Base-by-base conservation (phyloP, 2,888 invertebrate genomes). In the Hyles lineata region DNA sequence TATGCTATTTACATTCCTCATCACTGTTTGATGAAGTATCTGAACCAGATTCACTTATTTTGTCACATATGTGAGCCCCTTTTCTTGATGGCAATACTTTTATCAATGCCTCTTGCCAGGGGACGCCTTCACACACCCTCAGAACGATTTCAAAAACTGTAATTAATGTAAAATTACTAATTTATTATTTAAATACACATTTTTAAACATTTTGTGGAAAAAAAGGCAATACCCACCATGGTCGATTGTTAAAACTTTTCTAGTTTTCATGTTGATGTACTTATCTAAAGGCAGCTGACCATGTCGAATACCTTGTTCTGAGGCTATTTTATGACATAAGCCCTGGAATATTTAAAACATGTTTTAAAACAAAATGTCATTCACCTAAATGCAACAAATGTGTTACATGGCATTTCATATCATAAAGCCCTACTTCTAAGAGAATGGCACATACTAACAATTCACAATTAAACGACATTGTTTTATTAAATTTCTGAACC, bases 211-310 rank as follows among this genome's bases (percentile, higher is more conserved):
- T 32, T 6, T 32, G 19, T 1, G 8, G 15, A 50, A 50, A 3
- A 5, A 29, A 52, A 52, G 15, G 17, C 19, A 59, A 4, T 72
- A 79, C 84, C 89, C 93, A 98, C 98, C 99, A 95, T 99, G 99
- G 92, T 99, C 98, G 79, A 99, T 97, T 61, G 99, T 98, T 74
- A 99, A 95, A 70, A 99, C 99, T 93, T 98, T 98, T 81, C 99
- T 96, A 8, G 98, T 97, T 91, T 98, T 98, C 97, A 99, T 97
- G 83, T 97, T 96, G 67, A 99, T 96, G 94, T 97, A 97, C 89
- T 98, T 97, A 77, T 96, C 96, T 79, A 99, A 96, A 0, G 99
- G 99, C 67, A 99, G 92, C 82, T 98, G 96, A 0, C 96, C 98
- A 90, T 99, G 99, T 75, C 91, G 90, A 50, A 99, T 95, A 4